phyloP scores from a whole-genome alignment of 1,140 invertebrate genomes.

The Phocides pigmalion region DNA sequence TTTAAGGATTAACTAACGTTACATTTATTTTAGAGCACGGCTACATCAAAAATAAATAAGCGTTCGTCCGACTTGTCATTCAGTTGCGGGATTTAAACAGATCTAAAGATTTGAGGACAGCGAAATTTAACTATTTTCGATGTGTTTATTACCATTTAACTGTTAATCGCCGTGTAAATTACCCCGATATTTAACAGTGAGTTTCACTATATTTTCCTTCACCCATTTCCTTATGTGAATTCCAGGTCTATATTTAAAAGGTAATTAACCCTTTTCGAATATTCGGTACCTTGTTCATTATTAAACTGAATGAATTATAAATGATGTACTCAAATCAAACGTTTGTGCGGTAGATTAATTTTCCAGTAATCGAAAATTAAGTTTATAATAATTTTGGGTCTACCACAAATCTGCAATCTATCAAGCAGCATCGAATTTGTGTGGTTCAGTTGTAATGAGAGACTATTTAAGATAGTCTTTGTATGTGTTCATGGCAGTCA shows the following conservation, averaged over 20 bases:
- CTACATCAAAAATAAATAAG: not conserved
- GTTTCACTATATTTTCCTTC: not conserved
- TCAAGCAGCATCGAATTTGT: no score
- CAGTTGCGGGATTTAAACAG: not conserved
- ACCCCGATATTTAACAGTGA: not conserved
- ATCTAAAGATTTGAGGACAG: not conserved
- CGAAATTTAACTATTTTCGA: conserved; percentile 1
- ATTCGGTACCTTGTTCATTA: not conserved
- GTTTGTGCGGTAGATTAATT: no score
- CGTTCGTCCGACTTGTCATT: not conserved
- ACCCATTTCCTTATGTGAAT: not conserved
- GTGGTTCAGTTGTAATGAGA: no score
- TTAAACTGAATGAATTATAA: not conserved
- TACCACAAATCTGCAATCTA: no score
- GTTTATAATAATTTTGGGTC: no score
- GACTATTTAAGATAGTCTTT: no score
- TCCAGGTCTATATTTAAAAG: conserved; percentile 8
- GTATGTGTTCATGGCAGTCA: no score
- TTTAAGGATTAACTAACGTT: no score
- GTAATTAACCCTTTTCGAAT: not conserved
- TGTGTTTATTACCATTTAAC: conserved; percentile 14
- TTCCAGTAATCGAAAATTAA: no score
- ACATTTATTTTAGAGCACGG: no score
- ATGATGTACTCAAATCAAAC: no score
- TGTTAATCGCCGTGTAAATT: conserved; percentile 8